A percentile compares a stretch with the other conserved stretches of the same genome.
phyloP scores from a whole-genome alignment of 2,888 invertebrate genomes.

The Rhingia rostrata region DNA sequence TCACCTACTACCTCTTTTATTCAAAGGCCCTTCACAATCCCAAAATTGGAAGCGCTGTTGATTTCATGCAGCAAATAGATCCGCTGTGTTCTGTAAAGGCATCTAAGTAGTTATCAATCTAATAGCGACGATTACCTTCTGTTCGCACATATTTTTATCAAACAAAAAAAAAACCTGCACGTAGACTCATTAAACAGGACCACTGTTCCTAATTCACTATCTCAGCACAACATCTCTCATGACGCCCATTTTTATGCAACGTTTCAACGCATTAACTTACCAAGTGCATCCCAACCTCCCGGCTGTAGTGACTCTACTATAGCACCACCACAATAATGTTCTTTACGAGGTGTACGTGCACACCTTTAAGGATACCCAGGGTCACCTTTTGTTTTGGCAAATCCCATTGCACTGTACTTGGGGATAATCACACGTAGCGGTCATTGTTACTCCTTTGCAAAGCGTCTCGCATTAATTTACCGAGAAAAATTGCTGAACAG shows the following conservation, averaged over 20 bases:
- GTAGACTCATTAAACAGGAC: constrained; percentile 11
- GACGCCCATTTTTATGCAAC: constrained; percentile 1
- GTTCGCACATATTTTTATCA: no score
- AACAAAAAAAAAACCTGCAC: background rate
- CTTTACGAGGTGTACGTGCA: constrained; percentile 43
- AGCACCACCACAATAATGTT: constrained; percentile 36
- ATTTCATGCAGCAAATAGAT: no score
- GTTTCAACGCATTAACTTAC: constrained; percentile 8
- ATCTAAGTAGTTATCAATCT: no score
- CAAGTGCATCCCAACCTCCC: background rate
- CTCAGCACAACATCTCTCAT: background rate
- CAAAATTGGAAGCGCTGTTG: no score
- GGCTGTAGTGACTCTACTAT: background rate
- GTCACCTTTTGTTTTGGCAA: constrained; percentile 10
- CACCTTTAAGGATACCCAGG: constrained; percentile 33
- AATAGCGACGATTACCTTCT: no score
- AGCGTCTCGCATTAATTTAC: constrained; percentile 39
- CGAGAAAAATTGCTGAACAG: constrained; percentile 36
- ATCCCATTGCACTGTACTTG: background rate
- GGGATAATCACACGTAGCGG: constrained; percentile 57
- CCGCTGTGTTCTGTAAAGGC: no score
- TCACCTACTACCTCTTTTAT: no score
- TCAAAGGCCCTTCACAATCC: no score
- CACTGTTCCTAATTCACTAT: constrained; percentile 19
- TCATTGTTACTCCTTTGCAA: constrained; percentile 46